Evolutionary conservation across 2,797 vertebrate genomes (phyloP).

Genomic region (Microtus agrestis): DNA sequence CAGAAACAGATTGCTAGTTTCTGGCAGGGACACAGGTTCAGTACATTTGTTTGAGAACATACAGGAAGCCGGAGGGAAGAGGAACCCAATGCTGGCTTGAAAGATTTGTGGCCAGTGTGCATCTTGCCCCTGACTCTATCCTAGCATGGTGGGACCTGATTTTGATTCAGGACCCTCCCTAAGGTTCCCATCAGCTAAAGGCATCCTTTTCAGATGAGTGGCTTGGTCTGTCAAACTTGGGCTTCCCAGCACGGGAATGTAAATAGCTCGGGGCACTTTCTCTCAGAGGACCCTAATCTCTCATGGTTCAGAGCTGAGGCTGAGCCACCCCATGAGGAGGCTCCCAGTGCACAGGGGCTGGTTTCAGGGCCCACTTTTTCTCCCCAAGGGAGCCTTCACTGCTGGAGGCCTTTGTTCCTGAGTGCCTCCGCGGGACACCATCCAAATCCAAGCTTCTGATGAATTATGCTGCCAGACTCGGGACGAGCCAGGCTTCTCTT

Average conservation of each 20-base stretch:
- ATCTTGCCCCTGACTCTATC: not conserved
- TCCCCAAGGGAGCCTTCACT: not conserved
- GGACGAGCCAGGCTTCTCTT: conserved; percentile 2
- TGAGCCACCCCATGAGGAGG: not conserved
- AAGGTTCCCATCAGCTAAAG: not conserved
- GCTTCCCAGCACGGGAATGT: not conserved
- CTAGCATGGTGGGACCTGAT: not conserved
- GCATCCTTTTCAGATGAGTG: not conserved
- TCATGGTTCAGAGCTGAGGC: not conserved
- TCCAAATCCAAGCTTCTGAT: not conserved
- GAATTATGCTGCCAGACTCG: not conserved
- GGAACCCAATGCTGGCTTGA: not conserved
- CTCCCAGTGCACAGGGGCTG: not conserved
- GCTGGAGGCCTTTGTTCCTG: not conserved
- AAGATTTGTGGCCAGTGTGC: fast-evolving
- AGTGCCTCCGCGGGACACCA: not conserved
- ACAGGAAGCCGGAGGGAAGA: not conserved
- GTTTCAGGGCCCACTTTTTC: not conserved
- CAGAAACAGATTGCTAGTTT: not conserved
- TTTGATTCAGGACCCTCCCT: not conserved
- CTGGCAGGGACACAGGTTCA: not conserved
- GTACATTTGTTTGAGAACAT: not conserved
- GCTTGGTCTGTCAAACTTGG: not conserved
- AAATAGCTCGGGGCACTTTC: not conserved
- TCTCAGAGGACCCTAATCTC: not conserved